Evolutionary conservation across 2,113 vertebrate species (phyloP), one percentile per base, ranked within the genome.

Genomic region (Colistium nudipinnis): DNA sequence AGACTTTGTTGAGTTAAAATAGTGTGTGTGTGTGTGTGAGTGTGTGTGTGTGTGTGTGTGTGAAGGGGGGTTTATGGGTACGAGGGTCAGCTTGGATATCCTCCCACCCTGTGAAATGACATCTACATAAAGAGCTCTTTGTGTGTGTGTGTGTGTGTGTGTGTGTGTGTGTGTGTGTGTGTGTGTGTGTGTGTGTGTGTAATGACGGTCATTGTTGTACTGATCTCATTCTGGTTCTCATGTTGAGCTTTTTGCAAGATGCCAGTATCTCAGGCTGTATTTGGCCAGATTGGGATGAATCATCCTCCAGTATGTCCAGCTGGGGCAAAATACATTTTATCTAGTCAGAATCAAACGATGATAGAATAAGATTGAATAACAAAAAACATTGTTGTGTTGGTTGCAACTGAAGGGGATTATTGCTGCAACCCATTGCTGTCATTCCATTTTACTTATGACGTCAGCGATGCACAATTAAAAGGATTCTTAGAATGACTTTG

Each of bases 41-140:
- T 49, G 52, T 53, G 27, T 67, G 62, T 47, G 12, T 63, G 41
- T 71, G 38, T 69, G 66, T 53, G 13, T 62, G 38, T 60, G 43
- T 65, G 64, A 33, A 52, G 60, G 47, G 48, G 52, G 49, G 76
- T 78, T 76, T 41, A 69, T n/a, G 70, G 66, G 76, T 79, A 80
- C 72, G 68, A 83, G 74, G 51, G 70, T 67, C 53, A 69, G 79
- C 72, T 84, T 81, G 86, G 80, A 88, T 80, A 61, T 70, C 76
- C 43, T 88, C 75, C 81, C 81, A 74, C 65, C 65, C 78, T 67
- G 76, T 83, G 82, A 86, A 91, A 89, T 80, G 90, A 87, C 87
- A 76, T 74, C 45, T 57, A 70, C 52, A 92, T 88, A 93, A 93
- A 92, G 89, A 83, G 73, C 47, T 83, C 88, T 90, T 92, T 93